phyloP scores from a whole-genome alignment of 2,113 vertebrate species.

The Hydrochoerus hydrochaeris region DNA sequence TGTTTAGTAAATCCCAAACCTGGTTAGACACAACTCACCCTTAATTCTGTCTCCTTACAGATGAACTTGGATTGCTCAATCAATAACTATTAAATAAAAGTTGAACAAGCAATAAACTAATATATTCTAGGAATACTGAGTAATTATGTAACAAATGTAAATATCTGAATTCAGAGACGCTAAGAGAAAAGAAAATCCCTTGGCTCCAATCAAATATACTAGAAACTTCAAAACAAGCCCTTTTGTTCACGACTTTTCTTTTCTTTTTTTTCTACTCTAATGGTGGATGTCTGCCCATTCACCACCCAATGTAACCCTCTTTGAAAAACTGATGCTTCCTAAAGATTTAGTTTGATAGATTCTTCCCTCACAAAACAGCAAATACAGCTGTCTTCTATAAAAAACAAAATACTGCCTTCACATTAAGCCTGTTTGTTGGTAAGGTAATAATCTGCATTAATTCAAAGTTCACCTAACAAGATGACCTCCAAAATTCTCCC shows the following conservation, averaged over 20 bases:
- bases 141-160: not conserved
- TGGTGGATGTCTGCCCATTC: not conserved
- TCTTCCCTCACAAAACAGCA: not conserved
- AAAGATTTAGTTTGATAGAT: slow-evolving; percentile 1
- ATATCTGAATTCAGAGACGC: not conserved
- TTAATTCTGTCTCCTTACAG: too few species aligned
- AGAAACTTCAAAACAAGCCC: slow-evolving; percentile 16
- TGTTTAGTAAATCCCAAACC: not conserved
- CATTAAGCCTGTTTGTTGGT: not conserved
- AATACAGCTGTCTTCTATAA: not conserved
- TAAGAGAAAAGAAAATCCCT: not conserved
- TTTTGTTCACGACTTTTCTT: not conserved
- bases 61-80: not conserved
- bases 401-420: not conserved
- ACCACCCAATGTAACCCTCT: not conserved
- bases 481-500: not conserved
- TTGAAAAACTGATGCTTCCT: not conserved
- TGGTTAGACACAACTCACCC: not conserved
- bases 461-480: not conserved
- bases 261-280: not conserved
- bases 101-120: not conserved
- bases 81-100: not conserved
- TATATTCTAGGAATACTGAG: not conserved
- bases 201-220: not conserved
- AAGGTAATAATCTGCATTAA: not conserved